A percentile compares a stretch with the other conserved stretches of the same genome.
Conservation (phyloP, 2,797 vertebrate genomes). For the Oophaga sylvatica region DNA sequence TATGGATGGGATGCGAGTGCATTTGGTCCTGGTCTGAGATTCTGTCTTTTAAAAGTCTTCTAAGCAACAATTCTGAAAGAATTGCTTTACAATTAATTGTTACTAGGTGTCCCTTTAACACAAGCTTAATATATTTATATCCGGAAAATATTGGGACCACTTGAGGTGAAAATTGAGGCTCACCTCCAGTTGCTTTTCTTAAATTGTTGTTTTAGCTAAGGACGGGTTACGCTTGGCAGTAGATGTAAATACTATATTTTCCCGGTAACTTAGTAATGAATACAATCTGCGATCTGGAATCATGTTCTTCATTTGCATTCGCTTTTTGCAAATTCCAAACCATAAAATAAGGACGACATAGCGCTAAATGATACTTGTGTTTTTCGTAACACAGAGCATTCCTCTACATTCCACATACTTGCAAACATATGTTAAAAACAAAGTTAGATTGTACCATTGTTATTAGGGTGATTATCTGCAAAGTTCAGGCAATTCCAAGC, state of each 20-base stretch:
- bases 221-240: neutral
- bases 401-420: neutral
- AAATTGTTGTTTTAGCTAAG: neutral
- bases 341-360: conserved; percentile 24
- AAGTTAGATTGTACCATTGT: conserved; percentile 10
- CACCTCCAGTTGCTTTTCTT: neutral
- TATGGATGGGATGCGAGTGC: no score
- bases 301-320: neutral
- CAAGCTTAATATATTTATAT: no score
- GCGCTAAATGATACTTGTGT: conserved; percentile 26
- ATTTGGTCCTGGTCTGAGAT: no score
- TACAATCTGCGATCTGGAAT: conserved; percentile 10
- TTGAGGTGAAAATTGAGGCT: neutral
- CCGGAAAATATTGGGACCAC: neutral
- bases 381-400: conserved; percentile 22
- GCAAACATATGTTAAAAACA: conserved; percentile 19
- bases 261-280: conserved; percentile 5
- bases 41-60: no score
- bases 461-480: neutral
- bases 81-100: no score
- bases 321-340: conserved; percentile 18
- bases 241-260: neutral
- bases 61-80: no score
- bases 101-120: no score
- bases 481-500: neutral